These are phyloP conservation scores for Poecilia wingei DNA, from an alignment of 2,797 vertebrate species.

Conservation along the genomic window DNA sequence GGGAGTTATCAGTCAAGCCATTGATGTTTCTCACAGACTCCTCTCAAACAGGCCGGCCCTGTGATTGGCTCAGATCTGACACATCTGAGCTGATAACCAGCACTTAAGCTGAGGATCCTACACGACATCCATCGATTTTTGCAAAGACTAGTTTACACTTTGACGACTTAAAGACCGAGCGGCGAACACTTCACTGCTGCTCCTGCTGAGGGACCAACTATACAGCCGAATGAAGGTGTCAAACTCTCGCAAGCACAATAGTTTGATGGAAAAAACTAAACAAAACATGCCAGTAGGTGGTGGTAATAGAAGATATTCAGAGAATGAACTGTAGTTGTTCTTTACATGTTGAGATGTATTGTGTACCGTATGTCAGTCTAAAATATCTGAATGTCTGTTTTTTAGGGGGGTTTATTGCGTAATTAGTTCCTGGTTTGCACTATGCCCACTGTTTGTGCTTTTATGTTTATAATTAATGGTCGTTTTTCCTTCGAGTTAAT, in stretches of 20 bases:
- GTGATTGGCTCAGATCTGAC: not conserved
- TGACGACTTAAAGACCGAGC: not conserved
- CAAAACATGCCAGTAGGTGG: not conserved
- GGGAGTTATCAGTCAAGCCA: not conserved
- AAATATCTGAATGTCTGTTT: not conserved
- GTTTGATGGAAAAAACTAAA: not conserved
- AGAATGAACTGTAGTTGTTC: not conserved
- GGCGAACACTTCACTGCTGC: not conserved
- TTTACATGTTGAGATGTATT: too few species aligned
- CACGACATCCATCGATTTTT: not conserved
- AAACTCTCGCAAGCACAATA: not conserved
- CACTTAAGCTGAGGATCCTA: not conserved
- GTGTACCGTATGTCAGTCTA: not conserved
- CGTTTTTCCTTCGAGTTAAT: too few species aligned
- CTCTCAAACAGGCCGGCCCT: not conserved
- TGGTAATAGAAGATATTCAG: not conserved
- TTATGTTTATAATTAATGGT: not conserved
- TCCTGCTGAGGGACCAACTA: not conserved
- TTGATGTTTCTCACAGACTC: not conserved
- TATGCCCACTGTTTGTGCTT: not conserved
- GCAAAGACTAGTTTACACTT: not conserved
- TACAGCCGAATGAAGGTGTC: not conserved
- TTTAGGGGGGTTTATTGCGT: not conserved
- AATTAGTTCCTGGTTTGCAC: not conserved
- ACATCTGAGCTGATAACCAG: not conserved